Evolutionary conservation across 2,113 vertebrate genomes (phyloP).

Genomic region (Leptobrachium leishanense): DNA sequence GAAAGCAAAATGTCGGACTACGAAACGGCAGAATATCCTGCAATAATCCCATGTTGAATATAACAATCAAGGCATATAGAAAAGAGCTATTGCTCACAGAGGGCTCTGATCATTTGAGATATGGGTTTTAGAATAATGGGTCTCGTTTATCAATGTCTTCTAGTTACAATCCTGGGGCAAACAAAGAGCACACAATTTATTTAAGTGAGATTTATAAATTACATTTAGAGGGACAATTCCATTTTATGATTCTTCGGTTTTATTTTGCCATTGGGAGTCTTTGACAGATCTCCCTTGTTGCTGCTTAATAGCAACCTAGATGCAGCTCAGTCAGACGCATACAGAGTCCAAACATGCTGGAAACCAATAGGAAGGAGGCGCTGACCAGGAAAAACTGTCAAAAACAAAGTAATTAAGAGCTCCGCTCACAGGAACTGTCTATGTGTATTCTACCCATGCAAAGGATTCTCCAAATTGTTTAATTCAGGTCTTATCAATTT

Average conservation of each 20-base stretch:
- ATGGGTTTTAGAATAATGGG: slow-evolving; percentile 6
- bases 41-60: neutral
- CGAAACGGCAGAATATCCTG: neutral
- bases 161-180: neutral
- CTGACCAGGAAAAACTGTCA: too few relatives aligned
- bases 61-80: neutral
- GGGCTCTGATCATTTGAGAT: slow-evolving; percentile 3
- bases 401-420: too few relatives aligned
- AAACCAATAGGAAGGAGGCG: too few relatives aligned
- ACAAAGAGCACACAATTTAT: slow-evolving; percentile 23
- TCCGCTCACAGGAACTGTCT: too few relatives aligned
- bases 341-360: too few relatives aligned
- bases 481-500: too few relatives aligned
- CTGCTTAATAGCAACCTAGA: neutral
- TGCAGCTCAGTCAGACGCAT: too few relatives aligned
- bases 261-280: neutral
- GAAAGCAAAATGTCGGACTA: slow-evolving; percentile 37
- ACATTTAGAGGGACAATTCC: neutral
- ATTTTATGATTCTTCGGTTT: neutral
- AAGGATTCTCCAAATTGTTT: too few relatives aligned
- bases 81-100: slow-evolving; percentile 13
- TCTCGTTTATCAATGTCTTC: slow-evolving; percentile 22
- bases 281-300: slow-evolving; percentile 20
- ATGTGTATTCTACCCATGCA: too few relatives aligned
- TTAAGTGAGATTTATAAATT: slow-evolving; percentile 2